Percentiles rank a stretch among this genome's conserved stretches.
These are phyloP conservation scores for Drosophila paulistorum DNA, from an alignment of 1,140 invertebrate genomes.

Conservation along the genomic window DNA sequence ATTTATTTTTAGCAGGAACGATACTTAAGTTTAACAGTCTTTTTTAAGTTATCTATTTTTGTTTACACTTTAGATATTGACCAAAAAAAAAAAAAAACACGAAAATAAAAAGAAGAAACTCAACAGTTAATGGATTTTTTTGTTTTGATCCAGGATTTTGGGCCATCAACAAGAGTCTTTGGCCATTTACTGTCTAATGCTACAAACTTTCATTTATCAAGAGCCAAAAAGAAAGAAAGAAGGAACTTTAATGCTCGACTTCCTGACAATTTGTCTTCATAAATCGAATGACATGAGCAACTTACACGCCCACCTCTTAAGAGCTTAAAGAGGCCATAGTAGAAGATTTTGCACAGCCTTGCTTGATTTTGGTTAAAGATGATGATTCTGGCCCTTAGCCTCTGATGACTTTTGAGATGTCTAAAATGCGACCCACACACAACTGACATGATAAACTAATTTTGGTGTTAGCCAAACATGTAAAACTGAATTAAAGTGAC, in stretches of 20 bases:
- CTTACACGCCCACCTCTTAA: conserved; percentile 35
- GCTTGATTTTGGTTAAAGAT: neutral
- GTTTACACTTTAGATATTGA: no score
- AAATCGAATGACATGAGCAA: conserved; percentile 38
- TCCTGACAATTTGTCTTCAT: conserved; percentile 54
- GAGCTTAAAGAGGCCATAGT: conserved; percentile 46
- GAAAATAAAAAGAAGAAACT: no score
- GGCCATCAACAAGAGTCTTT: neutral
- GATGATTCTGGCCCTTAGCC: conserved; percentile 38
- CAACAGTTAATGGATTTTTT: neutral
- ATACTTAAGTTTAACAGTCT: no score
- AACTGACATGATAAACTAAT: conserved; percentile 76
- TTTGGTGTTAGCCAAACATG: conserved; percentile 72
- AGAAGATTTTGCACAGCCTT: conserved; percentile 31
- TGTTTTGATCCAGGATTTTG: neutral
- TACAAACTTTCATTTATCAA: conserved; percentile 24
- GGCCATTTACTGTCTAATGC: conserved; percentile 23
- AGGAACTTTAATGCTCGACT: conserved; percentile 7
- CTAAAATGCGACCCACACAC: conserved; percentile 7
- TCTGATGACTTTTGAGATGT: conserved; percentile 24
- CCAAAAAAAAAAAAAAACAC: no score
- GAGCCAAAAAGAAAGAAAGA: neutral
- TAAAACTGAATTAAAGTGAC: conserved; percentile 63
- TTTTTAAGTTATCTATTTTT: no score
- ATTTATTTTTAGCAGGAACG: no score